phyloP scores from a whole-genome alignment of 1,140 invertebrate species.

The Cyclina sinensis region DNA sequence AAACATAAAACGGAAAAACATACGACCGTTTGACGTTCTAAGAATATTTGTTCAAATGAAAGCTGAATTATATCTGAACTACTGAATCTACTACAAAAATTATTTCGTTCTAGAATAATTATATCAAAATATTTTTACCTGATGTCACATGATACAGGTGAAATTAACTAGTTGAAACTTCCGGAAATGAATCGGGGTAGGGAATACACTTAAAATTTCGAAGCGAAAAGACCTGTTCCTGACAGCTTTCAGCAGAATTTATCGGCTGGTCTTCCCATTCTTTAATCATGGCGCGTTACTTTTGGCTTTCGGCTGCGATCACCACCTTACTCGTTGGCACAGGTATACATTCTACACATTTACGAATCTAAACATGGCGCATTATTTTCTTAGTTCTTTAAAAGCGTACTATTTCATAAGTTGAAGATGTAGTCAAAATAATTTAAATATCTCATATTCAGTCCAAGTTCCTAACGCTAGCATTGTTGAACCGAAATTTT shows the following conservation, averaged over 20 bases:
- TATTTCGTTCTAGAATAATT: constrained; percentile 22
- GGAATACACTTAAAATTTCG: not conserved
- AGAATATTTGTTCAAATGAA: too few relatives aligned
- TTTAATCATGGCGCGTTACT: not conserved
- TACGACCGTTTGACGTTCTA: too few relatives aligned
- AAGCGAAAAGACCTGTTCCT: not conserved
- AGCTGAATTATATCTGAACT: too few relatives aligned
- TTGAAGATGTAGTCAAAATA: too few relatives aligned
- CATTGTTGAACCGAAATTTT: too few relatives aligned
- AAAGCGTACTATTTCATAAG: too few relatives aligned
- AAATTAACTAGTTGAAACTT: constrained; percentile 15
- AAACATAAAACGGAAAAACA: too few relatives aligned
- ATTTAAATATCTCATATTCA: too few relatives aligned
- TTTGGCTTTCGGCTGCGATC: not conserved
- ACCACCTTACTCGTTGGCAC: not conserved
- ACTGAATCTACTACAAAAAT: too few relatives aligned
- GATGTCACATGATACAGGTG: constrained; percentile 65
- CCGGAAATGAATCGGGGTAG: constrained; percentile 42
- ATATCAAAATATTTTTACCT: constrained; percentile 32
- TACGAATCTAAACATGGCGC: constrained; percentile 33
- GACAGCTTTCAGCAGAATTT: too few relatives aligned
- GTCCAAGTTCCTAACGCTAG: too few relatives aligned
- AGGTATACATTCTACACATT: constrained; percentile 31
- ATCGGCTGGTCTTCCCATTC: not conserved
- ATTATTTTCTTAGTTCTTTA: too few relatives aligned